Percentiles rank a stretch among this genome's conserved stretches.
These are phyloP conservation scores for Oxyscelio sp. DNA, from an alignment of 2,888 invertebrate genomes.

Conservation along the genomic window DNA sequence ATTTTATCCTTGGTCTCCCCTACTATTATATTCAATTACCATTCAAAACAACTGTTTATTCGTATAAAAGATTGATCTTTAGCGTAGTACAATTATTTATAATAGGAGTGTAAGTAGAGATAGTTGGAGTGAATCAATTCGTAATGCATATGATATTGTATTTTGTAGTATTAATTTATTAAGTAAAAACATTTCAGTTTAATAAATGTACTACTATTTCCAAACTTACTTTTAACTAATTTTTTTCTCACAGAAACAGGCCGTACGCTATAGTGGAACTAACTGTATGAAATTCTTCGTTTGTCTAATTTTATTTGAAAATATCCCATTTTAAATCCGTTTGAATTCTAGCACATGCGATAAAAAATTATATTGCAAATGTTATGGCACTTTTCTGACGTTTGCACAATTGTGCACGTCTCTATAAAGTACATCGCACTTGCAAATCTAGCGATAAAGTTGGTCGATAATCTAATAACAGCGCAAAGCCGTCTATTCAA, in stretches of 20 bases:
- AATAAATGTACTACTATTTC: too few relatives aligned
- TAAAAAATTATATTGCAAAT: background rate
- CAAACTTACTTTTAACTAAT: too few relatives aligned
- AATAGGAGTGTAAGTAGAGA: background rate
- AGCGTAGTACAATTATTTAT: background rate
- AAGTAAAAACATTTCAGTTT: too few relatives aligned
- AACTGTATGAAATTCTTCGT: too few relatives aligned
- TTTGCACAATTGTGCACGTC: background rate
- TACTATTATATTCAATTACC: constrained; percentile 45
- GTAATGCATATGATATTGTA: too few relatives aligned
- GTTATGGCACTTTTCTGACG: background rate
- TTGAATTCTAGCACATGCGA: too few relatives aligned
- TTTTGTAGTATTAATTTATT: too few relatives aligned
- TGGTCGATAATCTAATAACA: constrained; percentile 16
- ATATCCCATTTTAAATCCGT: too few relatives aligned
- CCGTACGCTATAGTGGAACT: too few relatives aligned
- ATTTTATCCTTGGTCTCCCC: constrained; percentile 22
- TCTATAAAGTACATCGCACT: background rate
- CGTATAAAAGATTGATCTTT: constrained; percentile 35
- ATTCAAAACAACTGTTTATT: constrained; percentile 43
- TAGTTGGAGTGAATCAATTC: too few relatives aligned
- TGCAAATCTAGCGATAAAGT: constrained; percentile 9
- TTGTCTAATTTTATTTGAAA: too few relatives aligned
- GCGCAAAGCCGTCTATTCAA: constrained; percentile 9
- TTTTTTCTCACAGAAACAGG: too few relatives aligned